Percentiles rank a stretch among this genome's conserved stretches.
Conservation (phyloP, 1,140 invertebrate species). For the Leptopilina boulardi region DNA sequence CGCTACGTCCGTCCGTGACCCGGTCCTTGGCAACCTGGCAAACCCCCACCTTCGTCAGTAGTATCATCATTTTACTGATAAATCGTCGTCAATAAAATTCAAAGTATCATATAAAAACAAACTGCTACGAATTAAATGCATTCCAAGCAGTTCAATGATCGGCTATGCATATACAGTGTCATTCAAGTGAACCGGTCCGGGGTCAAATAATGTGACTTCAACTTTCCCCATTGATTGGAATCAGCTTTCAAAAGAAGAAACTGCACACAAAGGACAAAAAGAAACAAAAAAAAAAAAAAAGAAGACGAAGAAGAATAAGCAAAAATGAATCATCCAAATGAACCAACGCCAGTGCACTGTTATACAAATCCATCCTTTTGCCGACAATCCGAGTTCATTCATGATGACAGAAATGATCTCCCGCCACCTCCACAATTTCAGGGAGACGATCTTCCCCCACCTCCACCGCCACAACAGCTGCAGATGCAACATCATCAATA, state of each 20-base stretch:
- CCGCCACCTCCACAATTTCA: slow-evolving; percentile 66
- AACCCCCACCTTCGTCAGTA: slow-evolving; percentile 62
- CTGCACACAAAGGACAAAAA: slow-evolving; percentile 49
- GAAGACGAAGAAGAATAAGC: background rate
- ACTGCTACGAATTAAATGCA: slow-evolving; percentile 1
- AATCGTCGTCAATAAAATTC: slow-evolving; percentile 43
- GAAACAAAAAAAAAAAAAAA: slow-evolving; percentile 10
- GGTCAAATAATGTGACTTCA: slow-evolving; percentile 32
- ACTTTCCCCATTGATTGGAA: slow-evolving; percentile 18
- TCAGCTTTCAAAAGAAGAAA: background rate
- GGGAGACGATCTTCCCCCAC: slow-evolving; percentile 67
- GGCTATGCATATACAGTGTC: slow-evolving; percentile 2
- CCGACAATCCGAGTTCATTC: slow-evolving; percentile 81
- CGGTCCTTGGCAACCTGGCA: slow-evolving; percentile 66
- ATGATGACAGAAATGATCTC: slow-evolving; percentile 48
- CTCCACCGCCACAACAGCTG: slow-evolving; percentile 61
- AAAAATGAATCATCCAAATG: slow-evolving; percentile 32
- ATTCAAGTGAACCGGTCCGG: slow-evolving; percentile 7
- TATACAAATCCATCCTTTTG: slow-evolving; percentile 88
- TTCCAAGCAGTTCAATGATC: slow-evolving; percentile 15
- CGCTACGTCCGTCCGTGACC: slow-evolving; percentile 53
- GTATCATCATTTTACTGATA: slow-evolving; percentile 61
- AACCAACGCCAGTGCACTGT: slow-evolving; percentile 71
- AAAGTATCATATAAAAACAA: slow-evolving; percentile 5
- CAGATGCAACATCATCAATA: slow-evolving; percentile 53